phyloP scores from a whole-genome alignment of 2,113 vertebrate species.

The Neotragus moschatus region DNA sequence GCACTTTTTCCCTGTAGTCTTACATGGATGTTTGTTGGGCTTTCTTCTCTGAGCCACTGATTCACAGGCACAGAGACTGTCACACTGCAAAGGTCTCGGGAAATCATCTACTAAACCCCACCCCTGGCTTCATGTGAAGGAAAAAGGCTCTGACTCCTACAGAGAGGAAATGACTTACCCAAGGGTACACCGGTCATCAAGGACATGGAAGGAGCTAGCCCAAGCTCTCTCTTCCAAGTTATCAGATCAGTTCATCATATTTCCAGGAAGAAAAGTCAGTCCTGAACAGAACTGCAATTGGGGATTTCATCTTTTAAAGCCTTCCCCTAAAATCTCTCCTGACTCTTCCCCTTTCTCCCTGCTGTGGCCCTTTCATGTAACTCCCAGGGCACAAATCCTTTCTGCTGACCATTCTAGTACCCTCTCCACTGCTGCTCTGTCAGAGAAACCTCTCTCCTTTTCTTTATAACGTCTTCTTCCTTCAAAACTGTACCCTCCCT shows the following conservation, averaged over 20 bases:
- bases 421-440: neutral
- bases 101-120: neutral
- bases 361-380: neutral
- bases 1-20: neutral
- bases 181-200: neutral
- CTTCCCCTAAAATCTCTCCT: neutral
- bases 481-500: neutral
- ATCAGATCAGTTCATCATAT: neutral
- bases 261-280: neutral
- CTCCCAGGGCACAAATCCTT: neutral
- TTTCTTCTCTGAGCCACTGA: neutral
- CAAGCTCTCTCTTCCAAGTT: neutral
- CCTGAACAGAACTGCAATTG: neutral
- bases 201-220: neutral
- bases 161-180: neutral
- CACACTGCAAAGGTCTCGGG: neutral
- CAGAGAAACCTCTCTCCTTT: neutral
- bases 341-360: neutral
- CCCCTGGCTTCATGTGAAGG: neutral
- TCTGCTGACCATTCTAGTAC: neutral
- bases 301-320: neutral
- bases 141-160: neutral
- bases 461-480: neutral
- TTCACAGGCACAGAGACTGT: neutral
- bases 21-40: neutral